These are phyloP conservation scores for Parapristionchus giblindavisi DNA, from an alignment of 2,888 invertebrate species.

Conservation along the genomic window DNA sequence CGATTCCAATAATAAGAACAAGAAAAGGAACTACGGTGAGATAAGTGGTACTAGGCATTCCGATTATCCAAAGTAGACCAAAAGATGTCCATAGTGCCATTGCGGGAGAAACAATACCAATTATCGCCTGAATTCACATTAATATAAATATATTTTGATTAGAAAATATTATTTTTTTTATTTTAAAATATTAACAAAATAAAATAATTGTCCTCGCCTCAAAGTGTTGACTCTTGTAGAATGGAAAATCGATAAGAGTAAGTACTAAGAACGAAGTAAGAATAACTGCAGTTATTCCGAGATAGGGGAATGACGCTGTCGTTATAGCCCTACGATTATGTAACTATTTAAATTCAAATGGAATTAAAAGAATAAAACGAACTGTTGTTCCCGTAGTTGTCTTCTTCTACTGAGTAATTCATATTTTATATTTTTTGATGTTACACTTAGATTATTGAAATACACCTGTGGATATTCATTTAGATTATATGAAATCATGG, in stretches of 20 bases:
- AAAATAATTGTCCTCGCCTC: constrained; percentile 45
- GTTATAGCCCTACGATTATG: constrained; percentile 51
- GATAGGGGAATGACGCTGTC: constrained; percentile 58
- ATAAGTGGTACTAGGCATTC: constrained; percentile 64
- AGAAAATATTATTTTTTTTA: neutral
- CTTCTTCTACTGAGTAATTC: too few relatives aligned
- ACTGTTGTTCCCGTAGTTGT: too few relatives aligned
- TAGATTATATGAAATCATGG: too few relatives aligned
- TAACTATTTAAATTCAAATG: neutral
- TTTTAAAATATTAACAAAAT: neutral
- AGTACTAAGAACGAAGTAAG: constrained; percentile 61
- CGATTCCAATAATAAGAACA: constrained; percentile 64
- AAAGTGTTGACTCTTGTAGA: constrained; percentile 61
- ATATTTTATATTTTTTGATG: too few relatives aligned
- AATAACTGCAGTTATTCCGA: constrained; percentile 57
- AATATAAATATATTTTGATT: too few relatives aligned
- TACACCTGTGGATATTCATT: too few relatives aligned
- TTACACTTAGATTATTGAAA: too few relatives aligned
- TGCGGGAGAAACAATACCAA: constrained; percentile 61
- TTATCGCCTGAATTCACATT: constrained; percentile 62
- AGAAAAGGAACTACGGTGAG: constrained; percentile 66
- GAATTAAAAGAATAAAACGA: neutral
- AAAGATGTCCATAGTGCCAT: constrained; percentile 65
- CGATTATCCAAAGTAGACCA: constrained; percentile 57
- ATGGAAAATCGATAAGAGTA: constrained; percentile 61